Evolutionary conservation across 2,113 vertebrate genomes (phyloP).

Genomic region (Alethe diademata): DNA sequence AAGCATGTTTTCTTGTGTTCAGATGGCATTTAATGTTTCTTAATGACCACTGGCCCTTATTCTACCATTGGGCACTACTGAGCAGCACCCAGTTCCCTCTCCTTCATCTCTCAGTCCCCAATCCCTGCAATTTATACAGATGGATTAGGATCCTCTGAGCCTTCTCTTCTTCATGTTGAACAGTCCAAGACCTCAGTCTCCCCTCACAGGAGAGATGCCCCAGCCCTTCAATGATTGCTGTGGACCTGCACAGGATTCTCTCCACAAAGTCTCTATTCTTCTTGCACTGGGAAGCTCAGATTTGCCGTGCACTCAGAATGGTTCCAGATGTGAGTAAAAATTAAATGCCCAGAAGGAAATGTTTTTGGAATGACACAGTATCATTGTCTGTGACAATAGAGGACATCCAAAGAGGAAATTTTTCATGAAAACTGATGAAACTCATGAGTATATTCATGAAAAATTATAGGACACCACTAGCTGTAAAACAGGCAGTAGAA

Average conservation of each 20-base stretch:
- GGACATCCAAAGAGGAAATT: background rate
- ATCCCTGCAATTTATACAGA: background rate
- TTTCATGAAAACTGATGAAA: background rate
- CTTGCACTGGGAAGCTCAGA: background rate
- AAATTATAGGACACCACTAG: background rate
- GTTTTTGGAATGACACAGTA: background rate
- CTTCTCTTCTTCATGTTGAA: background rate
- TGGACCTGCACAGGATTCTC: background rate
- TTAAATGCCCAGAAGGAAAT: background rate
- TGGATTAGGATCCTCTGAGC: background rate
- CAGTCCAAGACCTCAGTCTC: background rate
- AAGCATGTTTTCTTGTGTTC: background rate
- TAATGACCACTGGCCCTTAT: background rate
- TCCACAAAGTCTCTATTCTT: background rate
- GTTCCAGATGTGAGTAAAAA: background rate
- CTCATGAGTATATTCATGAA: background rate
- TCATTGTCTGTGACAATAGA: background rate
- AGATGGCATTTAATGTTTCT: background rate
- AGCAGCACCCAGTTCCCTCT: background rate
- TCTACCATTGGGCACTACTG: background rate
- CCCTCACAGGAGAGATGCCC: background rate
- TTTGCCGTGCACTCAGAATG: background rate
- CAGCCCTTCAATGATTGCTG: background rate
- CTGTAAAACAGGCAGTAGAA: background rate
- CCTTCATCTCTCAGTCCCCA: background rate